Evolutionary conservation across 2,113 vertebrate genomes (phyloP), one percentile per base, ranked within the genome.

Genomic region (Osmerus eperlanus): DNA sequence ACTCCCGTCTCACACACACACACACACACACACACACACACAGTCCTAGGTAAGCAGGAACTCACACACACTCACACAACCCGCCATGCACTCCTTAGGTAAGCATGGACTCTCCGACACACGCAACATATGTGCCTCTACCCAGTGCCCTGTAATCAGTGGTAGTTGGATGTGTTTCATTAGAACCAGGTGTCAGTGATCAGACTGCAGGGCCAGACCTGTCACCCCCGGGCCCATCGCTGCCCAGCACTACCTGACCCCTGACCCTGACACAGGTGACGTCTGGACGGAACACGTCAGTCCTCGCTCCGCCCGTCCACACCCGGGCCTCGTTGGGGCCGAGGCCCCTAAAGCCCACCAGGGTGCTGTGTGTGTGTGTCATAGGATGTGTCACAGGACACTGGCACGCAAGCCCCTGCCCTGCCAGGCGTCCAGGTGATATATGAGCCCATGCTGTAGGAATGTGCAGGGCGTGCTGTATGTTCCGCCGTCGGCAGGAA

Each of bases 111-210:
- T 61, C 64, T n/a, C 52, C 18, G 64, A 75, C 65, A 60, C 41
- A 25, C 0, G 67, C 72, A 58, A 32, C 53, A 9, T 36, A 55
- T 51, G n/a, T 32, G 29, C 29, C 36, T 41, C 36, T 41, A 41
- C 29, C 7, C 25, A 21, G 68, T 53, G 72, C 61, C 65, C 65
- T 84, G 74, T 90, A 84, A 86, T 86, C 76, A 79, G 78, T 65
- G 66, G 64, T 66, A 79, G 81, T 77, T 88, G 86, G 89, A 91
- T 90, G 88, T 83, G 90, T 93, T 92, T 92, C 89, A 92, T 92
- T 92, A 92, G 85, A 91, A 89, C 88, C 88, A 89, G 91, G 88
- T 91, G 91, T 91, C 86, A 76, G 76, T 81, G 89, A 83, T 90
- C 86, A 80, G 81, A 79, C 68, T 73, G 82, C 74, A 68, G 75